These are phyloP conservation scores for Graphium colonna DNA, from an alignment of 2,888 invertebrate species.

Conservation along the genomic window DNA sequence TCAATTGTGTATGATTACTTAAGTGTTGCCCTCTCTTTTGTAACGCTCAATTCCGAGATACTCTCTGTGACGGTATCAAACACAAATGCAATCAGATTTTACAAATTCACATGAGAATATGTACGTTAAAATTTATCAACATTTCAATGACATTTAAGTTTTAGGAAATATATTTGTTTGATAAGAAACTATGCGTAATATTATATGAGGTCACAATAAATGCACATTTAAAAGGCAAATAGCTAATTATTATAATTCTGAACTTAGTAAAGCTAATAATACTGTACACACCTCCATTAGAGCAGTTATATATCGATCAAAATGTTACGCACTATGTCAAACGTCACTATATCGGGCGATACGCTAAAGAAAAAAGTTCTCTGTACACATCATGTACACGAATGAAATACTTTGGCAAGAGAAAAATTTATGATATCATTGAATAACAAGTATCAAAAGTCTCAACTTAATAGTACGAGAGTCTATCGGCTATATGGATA, in stretches of 20 bases:
- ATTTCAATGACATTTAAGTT: too few species aligned
- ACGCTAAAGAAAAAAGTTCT: slow-evolving; percentile 33
- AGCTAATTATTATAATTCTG: slow-evolving; percentile 38
- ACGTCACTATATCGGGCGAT: slow-evolving; percentile 14
- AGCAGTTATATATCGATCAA: slow-evolving; percentile 41
- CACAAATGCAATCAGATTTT: slow-evolving; percentile 9
- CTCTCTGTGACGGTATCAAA: not conserved
- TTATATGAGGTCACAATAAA: not conserved
- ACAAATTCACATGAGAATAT: slow-evolving; percentile 1
- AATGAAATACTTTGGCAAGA: slow-evolving; percentile 65
- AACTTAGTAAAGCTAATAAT: slow-evolving; percentile 77
- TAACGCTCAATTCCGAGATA: not conserved
- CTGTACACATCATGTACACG: slow-evolving; percentile 42
- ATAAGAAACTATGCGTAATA: too few species aligned
- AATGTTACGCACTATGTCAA: slow-evolving; percentile 22
- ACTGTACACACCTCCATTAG: slow-evolving; percentile 72
- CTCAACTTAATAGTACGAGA: slow-evolving; percentile 36
- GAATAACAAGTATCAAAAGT: slow-evolving; percentile 8
- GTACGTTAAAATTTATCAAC: too few species aligned
- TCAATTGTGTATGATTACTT: slow-evolving; percentile 37
- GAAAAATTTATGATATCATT: slow-evolving; percentile 33
- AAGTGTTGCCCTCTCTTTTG: slow-evolving; percentile 27
- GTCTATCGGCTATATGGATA: slow-evolving; percentile 48
- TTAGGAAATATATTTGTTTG: too few species aligned
- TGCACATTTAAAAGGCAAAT: slow-evolving; percentile 35